phyloP scores from a whole-genome alignment of 2,888 invertebrate genomes.

The Chaitophorus viminalis region DNA sequence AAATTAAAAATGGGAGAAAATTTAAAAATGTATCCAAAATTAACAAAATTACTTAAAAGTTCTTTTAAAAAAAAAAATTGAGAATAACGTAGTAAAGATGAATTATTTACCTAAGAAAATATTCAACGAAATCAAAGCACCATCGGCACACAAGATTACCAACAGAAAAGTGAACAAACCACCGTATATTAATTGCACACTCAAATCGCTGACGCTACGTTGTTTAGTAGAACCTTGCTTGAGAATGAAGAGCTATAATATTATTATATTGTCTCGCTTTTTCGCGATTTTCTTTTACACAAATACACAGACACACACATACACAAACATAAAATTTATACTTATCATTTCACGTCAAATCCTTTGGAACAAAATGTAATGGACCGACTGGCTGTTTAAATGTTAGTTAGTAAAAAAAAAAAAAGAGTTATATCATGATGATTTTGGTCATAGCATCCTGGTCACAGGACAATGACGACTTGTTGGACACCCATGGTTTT shows the following conservation, averaged over 20 bases:
- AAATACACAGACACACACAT: slow-evolving; percentile 32
- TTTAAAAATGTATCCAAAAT: background rate
- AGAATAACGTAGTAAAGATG: background rate
- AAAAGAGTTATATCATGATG: slow-evolving; percentile 49
- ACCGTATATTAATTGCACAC: slow-evolving; percentile 58
- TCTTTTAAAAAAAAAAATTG: slow-evolving; percentile 12
- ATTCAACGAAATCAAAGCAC: slow-evolving; percentile 60
- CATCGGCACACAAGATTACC: slow-evolving; percentile 50
- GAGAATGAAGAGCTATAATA: slow-evolving; percentile 55
- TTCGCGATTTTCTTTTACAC: slow-evolving; percentile 43
- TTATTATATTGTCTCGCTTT: slow-evolving; percentile 58
- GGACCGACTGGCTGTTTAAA: slow-evolving; percentile 56
- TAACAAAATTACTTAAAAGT: background rate
- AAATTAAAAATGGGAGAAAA: background rate
- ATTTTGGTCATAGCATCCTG: slow-evolving; percentile 67
- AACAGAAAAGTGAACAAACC: slow-evolving; percentile 58
- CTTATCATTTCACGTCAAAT: slow-evolving; percentile 53
- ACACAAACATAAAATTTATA: slow-evolving; percentile 32
- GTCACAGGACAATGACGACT: slow-evolving; percentile 71
- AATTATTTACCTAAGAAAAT: slow-evolving; percentile 34
- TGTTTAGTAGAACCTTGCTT: slow-evolving; percentile 58
- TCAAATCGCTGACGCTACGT: slow-evolving; percentile 50
- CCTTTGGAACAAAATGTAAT: slow-evolving; percentile 45
- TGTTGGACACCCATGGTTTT: slow-evolving; percentile 71
- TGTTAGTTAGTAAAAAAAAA: slow-evolving; percentile 61